Base-by-base conservation (phyloP, 2,888 invertebrate species). In the Lumbricus terrestris region DNA sequence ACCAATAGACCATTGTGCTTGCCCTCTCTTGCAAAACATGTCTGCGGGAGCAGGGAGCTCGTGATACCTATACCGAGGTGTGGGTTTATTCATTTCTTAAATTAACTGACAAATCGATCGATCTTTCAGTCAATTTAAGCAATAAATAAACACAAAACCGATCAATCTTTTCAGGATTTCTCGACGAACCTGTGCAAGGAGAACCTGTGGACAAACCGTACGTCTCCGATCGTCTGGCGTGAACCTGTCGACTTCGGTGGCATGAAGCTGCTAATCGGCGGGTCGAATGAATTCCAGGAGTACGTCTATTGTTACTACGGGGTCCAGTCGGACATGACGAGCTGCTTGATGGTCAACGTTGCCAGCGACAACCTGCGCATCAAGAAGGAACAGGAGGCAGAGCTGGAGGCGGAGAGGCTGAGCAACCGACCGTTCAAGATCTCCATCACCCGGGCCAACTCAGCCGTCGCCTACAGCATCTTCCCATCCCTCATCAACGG, bases 181-280 rank as follows among this genome's bases (percentile, higher is more conserved):
- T 91, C 94, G 69, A 89, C 92, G 16, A 90, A 93, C 69, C 93
- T 93, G 0, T 95, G 95, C 89, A 90, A 92, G 29, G 92, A 93
- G 88, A 93, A 93, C 90, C 93, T 94, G 23, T 95, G 95, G 95
- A 91, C 91, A 4, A 94, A 94, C 92, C 90, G 90, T 0, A 93
- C 93, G 90, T 95, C 95, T 1, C 95, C 95, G 0, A 91, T 95
- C 29, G 93, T 95, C 15, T 95, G 95, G 95, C 92, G 95, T 88
- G 95, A 95, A 91, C 92, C 95, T 88, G 93, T 95, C 20, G 95
- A 95, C 91, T 92, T 95, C 33, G 95, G 95, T 40, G 95, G 95
- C 23, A 95, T 95, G 92, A 95, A 95, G 42, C 93, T 94, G n/a
- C 93, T 94, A 13, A 94, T 95, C 85, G 95, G 95, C 40, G 95